A percentile compares a stretch with the other conserved stretches of the same genome.
These are phyloP conservation scores for Microhierax caerulescens DNA, from an alignment of 2,797 vertebrate species.

Conservation along the genomic window DNA sequence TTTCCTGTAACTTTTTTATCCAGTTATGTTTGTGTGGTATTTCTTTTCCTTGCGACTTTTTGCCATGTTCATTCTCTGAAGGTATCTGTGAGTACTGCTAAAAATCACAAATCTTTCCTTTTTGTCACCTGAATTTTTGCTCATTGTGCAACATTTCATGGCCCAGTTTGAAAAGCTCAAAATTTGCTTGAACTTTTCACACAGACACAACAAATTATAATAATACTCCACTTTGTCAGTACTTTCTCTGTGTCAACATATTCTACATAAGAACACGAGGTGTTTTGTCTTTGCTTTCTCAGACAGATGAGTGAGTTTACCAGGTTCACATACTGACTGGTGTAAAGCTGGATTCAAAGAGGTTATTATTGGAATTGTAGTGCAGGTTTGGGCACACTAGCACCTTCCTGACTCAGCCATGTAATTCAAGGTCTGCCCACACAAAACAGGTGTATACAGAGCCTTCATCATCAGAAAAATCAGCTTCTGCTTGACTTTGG, in stretches of 20 bases:
- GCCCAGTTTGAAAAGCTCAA: neutral
- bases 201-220: neutral
- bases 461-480: neutral
- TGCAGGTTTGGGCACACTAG: neutral
- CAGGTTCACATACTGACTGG: neutral
- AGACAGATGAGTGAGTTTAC: neutral
- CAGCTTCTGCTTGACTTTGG: slow-evolving; percentile 2
- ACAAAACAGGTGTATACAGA: neutral
- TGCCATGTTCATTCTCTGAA: neutral
- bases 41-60: neutral
- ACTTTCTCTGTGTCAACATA: neutral
- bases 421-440: neutral
- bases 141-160: neutral
- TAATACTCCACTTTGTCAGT: neutral
- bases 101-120: neutral
- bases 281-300: neutral
- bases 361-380: neutral
- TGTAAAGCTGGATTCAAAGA: neutral
- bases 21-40: neutral
- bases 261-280: neutral
- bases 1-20: neutral
- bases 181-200: neutral
- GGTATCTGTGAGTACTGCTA: neutral
- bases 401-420: neutral
- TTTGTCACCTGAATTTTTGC: neutral